These are phyloP conservation scores for Sebastiscus tertius DNA, from an alignment of 2,797 vertebrate species.

Conservation along the genomic window DNA sequence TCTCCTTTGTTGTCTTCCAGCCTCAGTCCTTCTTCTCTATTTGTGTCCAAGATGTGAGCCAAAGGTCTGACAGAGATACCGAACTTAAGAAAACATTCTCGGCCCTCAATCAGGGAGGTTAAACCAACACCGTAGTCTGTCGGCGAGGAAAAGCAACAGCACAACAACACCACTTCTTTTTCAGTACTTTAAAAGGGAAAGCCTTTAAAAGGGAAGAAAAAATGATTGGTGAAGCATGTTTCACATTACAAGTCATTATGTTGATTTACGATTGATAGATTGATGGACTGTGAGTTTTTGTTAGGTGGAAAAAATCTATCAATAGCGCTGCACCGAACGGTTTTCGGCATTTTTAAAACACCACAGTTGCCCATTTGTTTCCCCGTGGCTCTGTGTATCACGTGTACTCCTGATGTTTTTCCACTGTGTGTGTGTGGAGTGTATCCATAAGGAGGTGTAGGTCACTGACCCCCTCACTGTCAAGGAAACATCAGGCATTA, in stretches of 20 bases:
- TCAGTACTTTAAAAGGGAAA: not conserved
- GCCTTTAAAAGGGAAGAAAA: slow-evolving; percentile 5
- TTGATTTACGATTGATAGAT: slow-evolving; percentile 71
- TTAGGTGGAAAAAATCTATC: slow-evolving; percentile 41
- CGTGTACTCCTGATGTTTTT: slow-evolving; percentile 56
- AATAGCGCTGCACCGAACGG: not conserved
- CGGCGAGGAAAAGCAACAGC: slow-evolving; percentile 16
- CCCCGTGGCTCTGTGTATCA: slow-evolving; percentile 13
- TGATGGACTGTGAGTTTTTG: slow-evolving; percentile 52
- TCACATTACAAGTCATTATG: slow-evolving; percentile 61
- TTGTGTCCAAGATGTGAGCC: slow-evolving; percentile 51
- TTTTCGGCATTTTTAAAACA: slow-evolving; percentile 44
- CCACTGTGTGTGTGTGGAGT: slow-evolving; percentile 19
- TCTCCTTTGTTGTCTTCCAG: not conserved
- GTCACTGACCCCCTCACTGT: slow-evolving; percentile 48
- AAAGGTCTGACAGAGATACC: slow-evolving; percentile 63
- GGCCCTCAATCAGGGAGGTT: slow-evolving; percentile 56
- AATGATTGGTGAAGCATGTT: slow-evolving; percentile 49
- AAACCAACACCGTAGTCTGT: slow-evolving; percentile 53
- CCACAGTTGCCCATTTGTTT: slow-evolving; percentile 34
- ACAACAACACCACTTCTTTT: slow-evolving; percentile 48
- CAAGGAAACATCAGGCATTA: slow-evolving; percentile 49
- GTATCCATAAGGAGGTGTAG: slow-evolving; percentile 39
- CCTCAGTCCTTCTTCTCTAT: slow-evolving; percentile 20
- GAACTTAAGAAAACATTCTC: slow-evolving; percentile 68